Evolutionary conservation across 2,113 vertebrate genomes (phyloP), one percentile per base, ranked within the genome.

Genomic region (Lycocorax pyrrhopterus): DNA sequence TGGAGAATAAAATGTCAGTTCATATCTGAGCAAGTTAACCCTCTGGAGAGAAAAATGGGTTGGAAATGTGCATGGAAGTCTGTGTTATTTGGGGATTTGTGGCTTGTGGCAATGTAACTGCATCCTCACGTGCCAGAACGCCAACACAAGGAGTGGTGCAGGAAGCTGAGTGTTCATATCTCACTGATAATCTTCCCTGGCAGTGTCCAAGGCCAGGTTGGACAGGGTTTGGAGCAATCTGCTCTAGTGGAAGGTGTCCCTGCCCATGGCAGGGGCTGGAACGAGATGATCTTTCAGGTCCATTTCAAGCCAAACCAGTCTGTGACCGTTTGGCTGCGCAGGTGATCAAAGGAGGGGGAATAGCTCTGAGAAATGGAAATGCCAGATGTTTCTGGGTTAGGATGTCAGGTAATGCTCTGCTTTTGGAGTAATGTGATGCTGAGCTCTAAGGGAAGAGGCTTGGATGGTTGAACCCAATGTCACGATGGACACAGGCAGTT

Each of bases 111-210:
- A 9, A 5, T 13, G 66, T 46, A 9, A 33, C 32, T 84, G 39
- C 66, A 47, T 39, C 72, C 39, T 73, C 1, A 2, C 0, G 0
- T 79, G 81, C 87, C 74, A 63, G 27, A 39, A 29, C 0, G 0
- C 22, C 80, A 49, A 3, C 0, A 1, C 3, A 47, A 86, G n/a
- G 68, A 35, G 44, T 3, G 43, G 10, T 67, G 62, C 63, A 64
- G 66, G 7, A 39, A 30, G 44, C 74, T 29, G 35, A 35, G 37
- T 4, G 30, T 23, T 87, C 14, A 0, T 13, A 29, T 13, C 44
- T 78, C n/a, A 1, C 59, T 15, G 30, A 16, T 30, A 0, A 32
- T 37, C 7, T 37, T 56, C 43, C 10, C 63, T 77, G 47, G 8
- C 10, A 7, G 26, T 33, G 72, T 19, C 56, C 56, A 10, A 7